Conservation (phyloP, 2,888 invertebrate species). For the Euplexia lucipara region DNA sequence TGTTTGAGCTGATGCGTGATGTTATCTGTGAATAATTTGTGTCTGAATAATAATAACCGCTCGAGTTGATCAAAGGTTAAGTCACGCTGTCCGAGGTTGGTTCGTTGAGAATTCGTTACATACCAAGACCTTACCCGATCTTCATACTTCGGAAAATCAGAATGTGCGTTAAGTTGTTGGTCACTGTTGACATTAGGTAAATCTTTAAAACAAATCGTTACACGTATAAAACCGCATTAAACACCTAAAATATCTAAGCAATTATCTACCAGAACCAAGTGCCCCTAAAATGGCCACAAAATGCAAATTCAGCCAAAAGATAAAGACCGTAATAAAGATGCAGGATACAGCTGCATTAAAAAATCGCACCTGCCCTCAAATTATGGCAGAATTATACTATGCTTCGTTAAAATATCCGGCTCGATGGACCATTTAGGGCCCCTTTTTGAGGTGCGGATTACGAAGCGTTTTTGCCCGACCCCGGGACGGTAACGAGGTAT, state of each 20-base stretch:
- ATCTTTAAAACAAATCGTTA: neutral
- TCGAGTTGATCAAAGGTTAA: no score
- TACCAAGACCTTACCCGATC: no score
- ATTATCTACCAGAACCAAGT: slow-evolving; percentile 7
- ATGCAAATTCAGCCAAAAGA: slow-evolving; percentile 24
- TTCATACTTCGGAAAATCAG: no score
- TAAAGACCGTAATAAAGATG: slow-evolving; percentile 36
- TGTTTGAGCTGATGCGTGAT: no score
- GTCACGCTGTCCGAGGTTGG: no score
- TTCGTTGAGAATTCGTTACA: no score
- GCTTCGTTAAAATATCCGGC: slow-evolving; percentile 38
- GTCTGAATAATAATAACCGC: no score
- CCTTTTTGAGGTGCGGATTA: slow-evolving; percentile 29
- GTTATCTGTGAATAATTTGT: no score
- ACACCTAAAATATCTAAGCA: slow-evolving; percentile 20
- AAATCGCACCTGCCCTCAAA: slow-evolving; percentile 50
- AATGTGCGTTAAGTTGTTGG: no score
- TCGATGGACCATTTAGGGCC: slow-evolving; percentile 12
- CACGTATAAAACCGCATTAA: slow-evolving; percentile 1
- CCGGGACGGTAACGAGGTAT: slow-evolving; percentile 17
- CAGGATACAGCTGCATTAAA: slow-evolving; percentile 38
- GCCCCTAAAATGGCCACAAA: slow-evolving; percentile 2
- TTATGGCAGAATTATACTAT: slow-evolving; percentile 28
- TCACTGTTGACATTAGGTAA: no score
- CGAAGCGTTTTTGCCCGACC: slow-evolving; percentile 33